Conservation (phyloP, 2,113 vertebrate genomes). For the Geococcyx californianus region DNA sequence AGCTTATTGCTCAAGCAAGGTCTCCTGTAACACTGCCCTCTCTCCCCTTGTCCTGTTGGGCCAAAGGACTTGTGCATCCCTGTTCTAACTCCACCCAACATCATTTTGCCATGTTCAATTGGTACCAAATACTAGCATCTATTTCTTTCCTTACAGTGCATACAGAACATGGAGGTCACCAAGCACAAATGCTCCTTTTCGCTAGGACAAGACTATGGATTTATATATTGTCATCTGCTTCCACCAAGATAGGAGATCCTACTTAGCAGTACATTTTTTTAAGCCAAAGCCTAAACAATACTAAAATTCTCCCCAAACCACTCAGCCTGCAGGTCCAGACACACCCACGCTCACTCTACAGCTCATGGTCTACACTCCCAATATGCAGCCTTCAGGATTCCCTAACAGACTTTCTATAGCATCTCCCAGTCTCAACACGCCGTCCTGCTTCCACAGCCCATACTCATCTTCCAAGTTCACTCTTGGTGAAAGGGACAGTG, state of each 20-base stretch:
- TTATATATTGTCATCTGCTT: neutral
- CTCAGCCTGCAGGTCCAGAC: neutral
- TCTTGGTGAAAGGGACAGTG: neutral
- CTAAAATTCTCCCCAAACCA: neutral
- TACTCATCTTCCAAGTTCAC: neutral
- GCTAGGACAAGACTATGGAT: neutral
- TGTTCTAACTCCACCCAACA: neutral
- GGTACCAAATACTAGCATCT: neutral
- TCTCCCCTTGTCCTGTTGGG: neutral
- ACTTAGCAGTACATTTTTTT: neutral
- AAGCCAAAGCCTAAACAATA: neutral
- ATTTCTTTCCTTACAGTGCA: neutral
- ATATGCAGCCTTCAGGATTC: neutral
- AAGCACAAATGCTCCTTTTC: neutral
- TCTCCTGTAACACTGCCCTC: neutral
- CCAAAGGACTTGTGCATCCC: neutral
- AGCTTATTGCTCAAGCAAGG: neutral
- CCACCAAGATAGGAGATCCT: neutral
- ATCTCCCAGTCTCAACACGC: neutral
- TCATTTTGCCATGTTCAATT: neutral
- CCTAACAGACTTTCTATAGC: neutral
- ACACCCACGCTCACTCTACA: neutral
- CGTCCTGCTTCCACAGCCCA: neutral
- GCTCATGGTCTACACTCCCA: neutral
- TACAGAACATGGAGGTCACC: neutral